phyloP scores from a whole-genome alignment of 1,140 invertebrate genomes.

The Drosophila melanogaster region Release_6_plus_ISO1_MT NT_033779.5:2590001-2590500 shows the following conservation, averaged over 20 bases:
- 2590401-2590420: slow-evolving; percentile 33
- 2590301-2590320: slow-evolving; percentile 82
- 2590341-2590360: slow-evolving; percentile 71
- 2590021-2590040: slow-evolving; percentile 37
- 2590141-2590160: slow-evolving; percentile 67
- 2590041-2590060: slow-evolving; percentile 76
- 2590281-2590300: slow-evolving; percentile 34
- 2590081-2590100: slow-evolving; percentile 48
- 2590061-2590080: slow-evolving; percentile 34
- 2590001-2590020: slow-evolving; percentile 39
- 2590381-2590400: slow-evolving; percentile 27
- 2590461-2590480: slow-evolving; percentile 43
- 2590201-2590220: slow-evolving; percentile 82
- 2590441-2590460: slow-evolving; percentile 37
- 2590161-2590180: slow-evolving; percentile 66
- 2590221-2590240: slow-evolving; percentile 83
- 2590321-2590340: slow-evolving; percentile 76
- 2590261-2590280: slow-evolving; percentile 21
- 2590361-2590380: slow-evolving; percentile 29
- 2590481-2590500: slow-evolving; percentile 6
- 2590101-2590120: slow-evolving; percentile 70
- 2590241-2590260: slow-evolving; percentile 83
- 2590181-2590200: slow-evolving; percentile 47
- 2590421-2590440: slow-evolving; percentile 27
- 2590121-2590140: slow-evolving; percentile 80